Percentiles rank a stretch among this genome's conserved stretches.
phyloP scores from a whole-genome alignment of 2,797 vertebrate species.

The Pantherophis alleghaniensis region DNA sequence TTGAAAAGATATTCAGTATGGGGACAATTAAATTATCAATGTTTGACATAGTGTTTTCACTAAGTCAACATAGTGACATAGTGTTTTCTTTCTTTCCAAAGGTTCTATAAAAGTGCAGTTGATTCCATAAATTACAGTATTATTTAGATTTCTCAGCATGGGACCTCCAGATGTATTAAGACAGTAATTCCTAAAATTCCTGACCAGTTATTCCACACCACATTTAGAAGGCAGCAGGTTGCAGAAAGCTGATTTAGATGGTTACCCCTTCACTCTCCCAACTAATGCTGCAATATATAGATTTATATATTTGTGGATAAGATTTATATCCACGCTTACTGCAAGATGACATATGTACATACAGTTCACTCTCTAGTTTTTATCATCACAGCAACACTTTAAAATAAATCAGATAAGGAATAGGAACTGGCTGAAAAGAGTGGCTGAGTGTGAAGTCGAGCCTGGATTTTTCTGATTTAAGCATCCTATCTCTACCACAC shows the following conservation, averaged over 20 bases:
- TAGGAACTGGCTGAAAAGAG: background rate
- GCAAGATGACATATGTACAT: background rate
- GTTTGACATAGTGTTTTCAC: conserved; percentile 13
- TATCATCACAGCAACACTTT: background rate
- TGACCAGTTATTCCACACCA: background rate
- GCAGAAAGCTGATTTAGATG: background rate
- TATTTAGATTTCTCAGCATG: background rate
- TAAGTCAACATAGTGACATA: background rate
- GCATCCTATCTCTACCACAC: background rate
- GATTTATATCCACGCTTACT: background rate
- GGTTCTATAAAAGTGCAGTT: conserved; percentile 18
- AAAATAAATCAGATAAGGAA: background rate
- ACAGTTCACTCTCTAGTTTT: background rate
- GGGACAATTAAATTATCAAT: conserved; percentile 34
- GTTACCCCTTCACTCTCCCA: background rate
- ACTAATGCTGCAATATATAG: background rate
- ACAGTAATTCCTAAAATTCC: background rate
- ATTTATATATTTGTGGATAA: background rate
- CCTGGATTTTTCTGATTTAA: background rate
- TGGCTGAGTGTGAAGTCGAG: background rate
- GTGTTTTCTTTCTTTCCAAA: conserved; percentile 31
- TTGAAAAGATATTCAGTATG: background rate
- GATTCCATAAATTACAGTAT: background rate
- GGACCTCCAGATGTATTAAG: background rate
- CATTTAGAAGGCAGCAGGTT: background rate